Evolutionary conservation across 2,113 vertebrate species (phyloP), one percentile per base, ranked within the genome.

Genomic region (Trogon surrucura): DNA sequence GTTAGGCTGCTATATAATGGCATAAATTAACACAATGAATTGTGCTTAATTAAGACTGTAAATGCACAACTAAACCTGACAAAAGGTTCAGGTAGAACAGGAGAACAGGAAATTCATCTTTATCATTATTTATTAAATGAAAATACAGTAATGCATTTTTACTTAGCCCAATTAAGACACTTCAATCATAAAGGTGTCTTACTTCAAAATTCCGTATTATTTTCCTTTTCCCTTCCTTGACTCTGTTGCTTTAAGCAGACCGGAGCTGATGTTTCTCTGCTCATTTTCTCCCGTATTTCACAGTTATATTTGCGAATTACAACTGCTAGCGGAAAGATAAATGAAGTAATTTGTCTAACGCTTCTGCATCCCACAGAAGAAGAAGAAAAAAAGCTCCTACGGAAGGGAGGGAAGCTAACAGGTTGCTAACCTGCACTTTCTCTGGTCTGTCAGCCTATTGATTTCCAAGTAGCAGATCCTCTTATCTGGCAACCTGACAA

Each of bases 11-110:
- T 47, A 5, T 25, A 74, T 66, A 96, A 91, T 47, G 13, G 38
- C 74, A 61, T 83, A 88, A 95, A 77, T 53, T 80, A 94, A 84
- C 34, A 56, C 51, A 78, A 78, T 22, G 7, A 72, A 82, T 61
- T 53, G 32, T 84, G 81, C 85, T 95, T 93, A 94, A 97, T 95
- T 94, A 92, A 95, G 61, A 58, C 18, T 15, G 74, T 75, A 93
- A 91, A 75, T 30, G 41, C 54, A 30, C 72, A 48, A 85, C 65
- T 82, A 80, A 95, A 87, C n/a, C 23, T 19, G 90, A 77, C 70
- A 79, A 70, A 96, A 86, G 54, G 26, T 89, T 91, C 64, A 54
- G 36, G 69, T 57, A 88, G 84, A 92, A 67, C 44, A 45, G 30
- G 34, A 88, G 84, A 92, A 67, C 44, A 45, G 30, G 34, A 90